These are phyloP conservation scores for Tetragonisca angustula DNA, from an alignment of 2,888 invertebrate genomes.

Conservation along the genomic window DNA sequence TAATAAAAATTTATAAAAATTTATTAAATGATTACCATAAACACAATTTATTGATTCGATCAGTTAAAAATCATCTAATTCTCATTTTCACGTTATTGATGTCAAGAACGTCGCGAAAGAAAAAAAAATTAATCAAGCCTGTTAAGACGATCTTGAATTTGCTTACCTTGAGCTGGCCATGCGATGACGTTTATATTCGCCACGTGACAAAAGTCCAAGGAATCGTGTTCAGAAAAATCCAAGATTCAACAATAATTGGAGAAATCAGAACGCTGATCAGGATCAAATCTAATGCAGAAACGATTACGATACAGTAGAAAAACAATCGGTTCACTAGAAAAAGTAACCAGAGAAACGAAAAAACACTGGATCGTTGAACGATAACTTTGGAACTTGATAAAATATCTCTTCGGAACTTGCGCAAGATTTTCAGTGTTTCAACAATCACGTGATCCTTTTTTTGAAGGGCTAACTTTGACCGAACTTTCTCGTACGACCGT, in stretches of 20 bases:
- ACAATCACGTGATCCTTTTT: background rate
- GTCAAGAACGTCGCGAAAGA: background rate
- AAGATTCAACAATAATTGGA: background rate
- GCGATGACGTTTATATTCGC: constrained; percentile 57
- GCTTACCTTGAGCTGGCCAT: constrained; percentile 68
- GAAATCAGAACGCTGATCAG: constrained; percentile 3
- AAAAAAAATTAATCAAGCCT: background rate
- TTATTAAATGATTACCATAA: background rate
- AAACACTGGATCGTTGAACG: constrained; percentile 21
- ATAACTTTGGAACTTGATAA: constrained; percentile 14
- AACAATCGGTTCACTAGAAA: constrained; percentile 7
- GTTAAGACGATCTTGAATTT: constrained; percentile 43
- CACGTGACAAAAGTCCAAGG: constrained; percentile 56
- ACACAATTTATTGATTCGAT: background rate
- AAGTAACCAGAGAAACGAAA: background rate
- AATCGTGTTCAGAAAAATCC: constrained; percentile 14
- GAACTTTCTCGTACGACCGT: background rate
- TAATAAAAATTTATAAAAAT: background rate
- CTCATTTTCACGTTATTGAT: background rate
- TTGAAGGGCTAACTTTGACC: background rate
- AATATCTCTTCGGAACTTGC: constrained; percentile 11
- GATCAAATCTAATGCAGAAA: background rate
- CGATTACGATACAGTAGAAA: background rate
- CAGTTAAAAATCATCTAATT: background rate
- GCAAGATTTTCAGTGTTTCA: background rate